Conservation (phyloP, 2,888 invertebrate genomes). For the Serrognathus titanus region DNA sequence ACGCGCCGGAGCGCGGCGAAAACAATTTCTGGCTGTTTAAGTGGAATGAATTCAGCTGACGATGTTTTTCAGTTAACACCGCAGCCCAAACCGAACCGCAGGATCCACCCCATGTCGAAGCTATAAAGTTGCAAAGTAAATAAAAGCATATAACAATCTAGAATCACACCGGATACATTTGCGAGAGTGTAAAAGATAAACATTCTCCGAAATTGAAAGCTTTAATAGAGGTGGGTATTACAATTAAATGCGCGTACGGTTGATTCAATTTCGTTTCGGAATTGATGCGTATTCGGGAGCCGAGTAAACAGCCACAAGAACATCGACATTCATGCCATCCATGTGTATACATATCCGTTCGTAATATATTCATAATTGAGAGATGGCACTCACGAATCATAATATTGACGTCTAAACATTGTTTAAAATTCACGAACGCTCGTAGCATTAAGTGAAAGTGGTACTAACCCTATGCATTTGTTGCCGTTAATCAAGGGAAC, state of each 20-base stretch:
- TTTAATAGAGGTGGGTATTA: constrained; percentile 46
- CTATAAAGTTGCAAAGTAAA: constrained; percentile 35
- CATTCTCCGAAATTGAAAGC: constrained; percentile 48
- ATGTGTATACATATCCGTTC: constrained; percentile 35
- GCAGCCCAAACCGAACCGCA: constrained; percentile 14
- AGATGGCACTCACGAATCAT: constrained; percentile 42
- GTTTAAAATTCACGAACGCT: constrained; percentile 47
- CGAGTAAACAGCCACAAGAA: constrained; percentile 39
- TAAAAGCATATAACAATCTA: constrained; percentile 37
- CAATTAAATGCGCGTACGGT: constrained; percentile 45
- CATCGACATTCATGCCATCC: constrained; percentile 19
- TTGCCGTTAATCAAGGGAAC: neutral
- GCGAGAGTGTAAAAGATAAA: constrained; percentile 44
- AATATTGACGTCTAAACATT: constrained; percentile 48
- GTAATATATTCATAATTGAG: constrained; percentile 48
- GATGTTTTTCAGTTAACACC: constrained; percentile 23
- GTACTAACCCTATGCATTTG: constrained; percentile 35
- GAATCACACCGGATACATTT: constrained; percentile 34
- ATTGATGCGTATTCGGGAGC: constrained; percentile 42
- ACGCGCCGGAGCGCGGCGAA: constrained; percentile 1
- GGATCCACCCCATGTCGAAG: constrained; percentile 15
- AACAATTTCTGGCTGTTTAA: constrained; percentile 22
- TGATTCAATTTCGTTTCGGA: constrained; percentile 46
- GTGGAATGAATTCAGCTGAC: constrained; percentile 29
- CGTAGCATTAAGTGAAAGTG: constrained; percentile 48